phyloP scores from a whole-genome alignment of 2,888 invertebrate species.

The Mesorhabditis sp. region DNA sequence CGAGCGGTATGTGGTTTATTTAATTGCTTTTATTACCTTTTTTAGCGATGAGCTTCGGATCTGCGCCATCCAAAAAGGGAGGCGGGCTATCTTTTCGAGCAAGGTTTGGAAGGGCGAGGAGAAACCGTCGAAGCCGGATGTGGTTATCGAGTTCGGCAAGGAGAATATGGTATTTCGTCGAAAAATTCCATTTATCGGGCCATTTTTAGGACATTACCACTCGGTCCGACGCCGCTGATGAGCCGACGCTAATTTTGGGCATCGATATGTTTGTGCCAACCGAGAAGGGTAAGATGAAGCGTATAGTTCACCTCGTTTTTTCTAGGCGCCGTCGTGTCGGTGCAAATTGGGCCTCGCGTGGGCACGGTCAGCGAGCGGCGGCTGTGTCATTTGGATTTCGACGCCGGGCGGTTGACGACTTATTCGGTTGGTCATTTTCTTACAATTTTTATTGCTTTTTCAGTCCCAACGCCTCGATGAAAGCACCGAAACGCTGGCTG shows the following conservation, averaged over 20 bases:
- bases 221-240: too few relatives aligned
- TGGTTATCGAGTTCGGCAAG: not conserved
- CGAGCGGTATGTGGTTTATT: not conserved
- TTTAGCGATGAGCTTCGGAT: not conserved
- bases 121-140: not conserved
- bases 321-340: too few relatives aligned
- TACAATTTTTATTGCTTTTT: not conserved
- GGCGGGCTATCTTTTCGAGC: not conserved
- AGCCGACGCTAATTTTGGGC: too few relatives aligned
- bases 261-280: too few relatives aligned
- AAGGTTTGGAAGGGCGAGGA: not conserved
- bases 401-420: not conserved
- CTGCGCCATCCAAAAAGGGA: conserved; percentile 4
- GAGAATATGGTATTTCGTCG: not conserved
- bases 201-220: too few relatives aligned
- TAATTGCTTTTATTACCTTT: not conserved
- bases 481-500: not conserved
- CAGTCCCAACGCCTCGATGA: not conserved
- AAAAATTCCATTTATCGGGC: too few relatives aligned
- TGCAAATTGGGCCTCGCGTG: too few relatives aligned
- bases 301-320: too few relatives aligned
- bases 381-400: too few relatives aligned
- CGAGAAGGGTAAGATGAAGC: too few relatives aligned
- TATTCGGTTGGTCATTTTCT: not conserved
- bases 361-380: too few relatives aligned